phyloP scores from a whole-genome alignment of 2,113 vertebrate species.

The Colossoma macropomum region DNA sequence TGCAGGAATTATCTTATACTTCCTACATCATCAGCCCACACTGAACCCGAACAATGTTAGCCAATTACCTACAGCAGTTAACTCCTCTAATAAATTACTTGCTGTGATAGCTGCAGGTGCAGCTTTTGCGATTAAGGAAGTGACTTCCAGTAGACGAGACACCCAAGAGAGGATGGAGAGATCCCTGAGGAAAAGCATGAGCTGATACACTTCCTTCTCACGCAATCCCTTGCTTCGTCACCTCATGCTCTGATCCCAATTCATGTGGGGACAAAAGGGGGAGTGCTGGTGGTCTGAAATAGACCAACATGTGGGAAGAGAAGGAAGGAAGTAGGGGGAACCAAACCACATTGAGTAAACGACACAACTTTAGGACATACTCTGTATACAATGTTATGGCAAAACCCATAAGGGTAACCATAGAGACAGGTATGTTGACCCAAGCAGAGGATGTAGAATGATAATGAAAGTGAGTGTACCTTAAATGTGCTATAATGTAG shows the following conservation, averaged over 20 bases:
- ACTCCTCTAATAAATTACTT: not conserved
- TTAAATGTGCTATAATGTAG: not conserved
- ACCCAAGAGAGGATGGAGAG: slow-evolving; percentile 38
- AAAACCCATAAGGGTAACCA: not conserved
- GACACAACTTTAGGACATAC: slow-evolving; percentile 23
- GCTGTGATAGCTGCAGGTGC: slow-evolving; percentile 21
- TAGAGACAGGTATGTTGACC: not conserved
- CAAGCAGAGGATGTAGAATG: not conserved
- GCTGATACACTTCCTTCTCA: slow-evolving; percentile 70
- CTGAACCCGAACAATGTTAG: not conserved
- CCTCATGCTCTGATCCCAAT: slow-evolving; percentile 51
- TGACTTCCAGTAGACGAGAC: slow-evolving; percentile 14
- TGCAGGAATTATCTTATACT: not conserved
- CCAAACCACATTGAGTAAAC: slow-evolving; percentile 51
- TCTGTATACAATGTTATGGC: not conserved
- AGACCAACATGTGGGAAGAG: slow-evolving; percentile 62
- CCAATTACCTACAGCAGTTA: not conserved
- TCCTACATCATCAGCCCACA: not conserved
- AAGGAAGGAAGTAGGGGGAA: slow-evolving; percentile 71
- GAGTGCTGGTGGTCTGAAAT: slow-evolving; percentile 69
- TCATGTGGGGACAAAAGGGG: slow-evolving; percentile 74
- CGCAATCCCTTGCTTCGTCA: slow-evolving; percentile 65
- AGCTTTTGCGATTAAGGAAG: slow-evolving; percentile 22
- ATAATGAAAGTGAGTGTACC: slow-evolving; percentile 6
- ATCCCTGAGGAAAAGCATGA: slow-evolving; percentile 69